These are phyloP conservation scores for Stegodyphus dumicola DNA, from an alignment of 1,140 invertebrate species.

Conservation along the genomic window DNA sequence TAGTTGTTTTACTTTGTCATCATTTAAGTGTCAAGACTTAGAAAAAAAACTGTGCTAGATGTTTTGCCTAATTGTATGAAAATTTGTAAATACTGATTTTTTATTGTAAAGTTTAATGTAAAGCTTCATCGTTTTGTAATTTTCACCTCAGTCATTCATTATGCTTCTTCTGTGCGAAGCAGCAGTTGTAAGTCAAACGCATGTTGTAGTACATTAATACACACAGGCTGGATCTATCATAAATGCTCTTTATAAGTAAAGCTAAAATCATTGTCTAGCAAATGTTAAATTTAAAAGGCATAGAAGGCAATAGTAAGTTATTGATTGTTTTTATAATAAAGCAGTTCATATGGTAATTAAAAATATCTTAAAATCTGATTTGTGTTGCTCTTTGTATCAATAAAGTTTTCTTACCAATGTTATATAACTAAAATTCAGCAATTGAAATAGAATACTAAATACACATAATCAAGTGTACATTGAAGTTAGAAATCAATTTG, in stretches of 20 bases:
- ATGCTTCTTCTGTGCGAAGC: background rate
- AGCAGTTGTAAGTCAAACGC: background rate
- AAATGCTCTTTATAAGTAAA: constrained; percentile 1
- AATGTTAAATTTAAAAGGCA: background rate
- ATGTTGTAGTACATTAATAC: background rate
- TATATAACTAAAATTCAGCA: no score
- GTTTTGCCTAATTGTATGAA: background rate
- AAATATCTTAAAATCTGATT: constrained; percentile 1
- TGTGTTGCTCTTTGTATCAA: background rate
- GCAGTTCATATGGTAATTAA: constrained; percentile 5
- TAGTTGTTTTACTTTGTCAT: background rate
- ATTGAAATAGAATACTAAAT: no score
- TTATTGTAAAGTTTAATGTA: constrained; percentile 17
- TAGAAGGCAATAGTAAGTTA: constrained; percentile 1
- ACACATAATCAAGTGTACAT: no score
- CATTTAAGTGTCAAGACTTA: no score
- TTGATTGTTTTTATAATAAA: constrained; percentile 13
- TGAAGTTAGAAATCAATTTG: no score
- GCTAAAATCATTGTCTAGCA: background rate
- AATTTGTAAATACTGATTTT: constrained; percentile 10
- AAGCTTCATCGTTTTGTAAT: constrained; percentile 12
- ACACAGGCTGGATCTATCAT: constrained; percentile 2
- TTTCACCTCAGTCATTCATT: constrained; percentile 8
- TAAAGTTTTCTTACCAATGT: no score
- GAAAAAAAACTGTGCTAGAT: background rate